These are phyloP conservation scores for Empis livida DNA, from an alignment of 2,888 invertebrate species.

Conservation along the genomic window DNA sequence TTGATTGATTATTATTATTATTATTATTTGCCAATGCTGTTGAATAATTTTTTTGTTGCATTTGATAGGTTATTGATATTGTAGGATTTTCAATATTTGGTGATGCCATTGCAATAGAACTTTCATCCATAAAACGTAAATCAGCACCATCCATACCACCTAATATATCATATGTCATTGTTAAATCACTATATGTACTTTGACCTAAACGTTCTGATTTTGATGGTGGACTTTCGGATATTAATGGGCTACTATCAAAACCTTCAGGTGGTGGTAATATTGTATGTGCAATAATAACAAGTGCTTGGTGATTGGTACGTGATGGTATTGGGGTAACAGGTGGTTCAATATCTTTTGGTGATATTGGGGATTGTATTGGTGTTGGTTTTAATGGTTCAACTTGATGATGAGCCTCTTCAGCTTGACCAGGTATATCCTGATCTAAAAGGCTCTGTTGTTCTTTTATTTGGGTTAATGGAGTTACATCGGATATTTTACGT, in stretches of 20 bases:
- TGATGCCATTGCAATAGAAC: slow-evolving; percentile 68
- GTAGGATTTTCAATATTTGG: slow-evolving; percentile 67
- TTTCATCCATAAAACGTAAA: slow-evolving; percentile 82
- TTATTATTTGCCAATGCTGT: not conserved
- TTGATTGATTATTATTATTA: slow-evolving; percentile 7
- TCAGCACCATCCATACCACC: slow-evolving; percentile 75
- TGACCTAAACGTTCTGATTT: slow-evolving; percentile 42
- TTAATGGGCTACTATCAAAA: slow-evolving; percentile 53
- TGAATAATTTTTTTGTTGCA: no score
- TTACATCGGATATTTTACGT: slow-evolving; percentile 14
- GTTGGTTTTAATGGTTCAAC: slow-evolving; percentile 17
- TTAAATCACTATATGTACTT: slow-evolving; percentile 41
- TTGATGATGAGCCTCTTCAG: slow-evolving; percentile 3
- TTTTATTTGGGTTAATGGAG: slow-evolving; percentile 31
- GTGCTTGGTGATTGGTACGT: slow-evolving; percentile 9
- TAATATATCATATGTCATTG: slow-evolving; percentile 59
- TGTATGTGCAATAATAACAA: slow-evolving; percentile 41
- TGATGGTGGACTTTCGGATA: slow-evolving; percentile 45
- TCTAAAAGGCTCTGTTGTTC: slow-evolving; percentile 46
- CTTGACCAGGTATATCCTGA: slow-evolving; percentile 38
- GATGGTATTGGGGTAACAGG: not conserved
- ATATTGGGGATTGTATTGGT: slow-evolving; percentile 14
- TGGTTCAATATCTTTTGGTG: slow-evolving; percentile 16
- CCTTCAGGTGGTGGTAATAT: slow-evolving; percentile 63
- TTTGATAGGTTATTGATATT: no score